These are phyloP conservation scores for Cephalotes varians DNA, from an alignment of 2,888 invertebrate genomes.

Conservation along the genomic window DNA sequence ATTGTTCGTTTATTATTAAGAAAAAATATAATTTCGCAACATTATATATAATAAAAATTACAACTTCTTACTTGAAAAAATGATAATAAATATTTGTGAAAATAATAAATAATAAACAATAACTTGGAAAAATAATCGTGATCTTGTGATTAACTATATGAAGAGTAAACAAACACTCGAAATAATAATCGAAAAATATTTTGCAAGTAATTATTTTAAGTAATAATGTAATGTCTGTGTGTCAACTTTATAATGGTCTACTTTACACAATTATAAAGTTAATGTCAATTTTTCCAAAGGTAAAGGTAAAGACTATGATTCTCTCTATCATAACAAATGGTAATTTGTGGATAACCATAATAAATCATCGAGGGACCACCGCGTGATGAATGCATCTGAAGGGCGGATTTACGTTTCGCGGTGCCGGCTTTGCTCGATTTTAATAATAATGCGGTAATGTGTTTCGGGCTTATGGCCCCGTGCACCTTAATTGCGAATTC, in stretches of 20 bases:
- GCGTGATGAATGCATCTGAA: conserved; percentile 37
- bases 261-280: not conserved
- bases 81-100: not conserved
- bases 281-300: not conserved
- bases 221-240: too few relatives aligned
- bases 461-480: conserved; percentile 71
- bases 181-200: not conserved
- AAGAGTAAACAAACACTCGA: not conserved
- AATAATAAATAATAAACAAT: too few relatives aligned
- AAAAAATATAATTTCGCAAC: not conserved
- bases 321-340: conserved; percentile 3
- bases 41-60: not conserved
- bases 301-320: not conserved
- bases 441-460: conserved; percentile 77
- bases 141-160: not conserved
- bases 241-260: not conserved
- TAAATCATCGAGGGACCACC: conserved; percentile 44
- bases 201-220: not conserved
- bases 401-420: conserved; percentile 66
- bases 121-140: too few relatives aligned
- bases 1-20: not conserved
- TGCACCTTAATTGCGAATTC: conserved; percentile 76
- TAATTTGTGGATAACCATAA: conserved; percentile 34
- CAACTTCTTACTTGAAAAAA: not conserved
- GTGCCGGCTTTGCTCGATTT: conserved; percentile 71